Percentiles rank a stretch among this genome's conserved stretches.
phyloP scores from a whole-genome alignment of 2,888 invertebrate species.

The Limnephilus marmoratus region DNA sequence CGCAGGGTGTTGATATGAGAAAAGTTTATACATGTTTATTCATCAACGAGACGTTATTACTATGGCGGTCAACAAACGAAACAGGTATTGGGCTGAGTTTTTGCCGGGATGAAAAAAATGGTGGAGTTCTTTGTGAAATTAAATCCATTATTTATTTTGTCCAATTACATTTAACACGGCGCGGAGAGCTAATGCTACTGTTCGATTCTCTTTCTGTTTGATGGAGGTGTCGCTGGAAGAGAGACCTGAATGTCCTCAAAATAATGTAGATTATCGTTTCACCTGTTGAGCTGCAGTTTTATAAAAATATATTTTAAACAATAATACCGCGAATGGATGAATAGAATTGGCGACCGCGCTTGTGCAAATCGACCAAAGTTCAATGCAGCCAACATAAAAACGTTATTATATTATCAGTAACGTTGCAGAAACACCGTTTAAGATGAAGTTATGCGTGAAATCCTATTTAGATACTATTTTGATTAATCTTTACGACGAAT shows the following conservation, averaged over 20 bases:
- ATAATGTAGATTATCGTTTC: conserved; percentile 6
- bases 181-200: conserved; percentile 10
- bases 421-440: too few relatives aligned
- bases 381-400: too few relatives aligned
- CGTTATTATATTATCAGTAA: too few relatives aligned
- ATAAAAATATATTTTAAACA: not conserved
- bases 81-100: conserved; percentile 32
- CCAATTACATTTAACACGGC: conserved; percentile 58
- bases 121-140: conserved; percentile 41
- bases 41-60: conserved; percentile 24
- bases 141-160: conserved; percentile 53
- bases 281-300: not conserved
- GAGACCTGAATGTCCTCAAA: not conserved
- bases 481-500: too few relatives aligned
- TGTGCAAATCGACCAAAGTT: too few relatives aligned
- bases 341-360: too few relatives aligned
- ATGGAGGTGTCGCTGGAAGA: conserved; percentile 16
- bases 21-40: conserved; percentile 26
- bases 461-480: too few relatives aligned
- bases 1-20: conserved; percentile 20
- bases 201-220: not conserved
- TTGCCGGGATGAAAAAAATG: conserved; percentile 23
- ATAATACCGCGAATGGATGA: not conserved
- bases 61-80: conserved; percentile 15
- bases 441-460: too few relatives aligned